Percentiles rank a stretch among this genome's conserved stretches.
Conservation (phyloP, 2,113 vertebrate genomes). For the Colinus virginianus region DNA sequence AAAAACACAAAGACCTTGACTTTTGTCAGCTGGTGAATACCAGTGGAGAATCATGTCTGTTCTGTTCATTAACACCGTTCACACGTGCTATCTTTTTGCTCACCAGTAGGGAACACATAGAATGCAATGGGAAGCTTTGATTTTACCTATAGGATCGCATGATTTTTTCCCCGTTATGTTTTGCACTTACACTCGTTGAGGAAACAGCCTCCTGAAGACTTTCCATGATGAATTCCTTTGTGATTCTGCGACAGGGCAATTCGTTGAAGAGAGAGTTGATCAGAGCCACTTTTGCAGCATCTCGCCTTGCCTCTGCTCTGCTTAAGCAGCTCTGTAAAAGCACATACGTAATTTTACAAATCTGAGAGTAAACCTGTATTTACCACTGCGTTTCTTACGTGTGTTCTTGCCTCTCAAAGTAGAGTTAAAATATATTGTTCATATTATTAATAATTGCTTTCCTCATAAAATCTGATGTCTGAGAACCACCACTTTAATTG, state of each 20-base stretch:
- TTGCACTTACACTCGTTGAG: slow-evolving; percentile 83
- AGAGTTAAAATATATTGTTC: neutral
- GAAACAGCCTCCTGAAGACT: slow-evolving; percentile 86
- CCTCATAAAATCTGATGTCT: neutral
- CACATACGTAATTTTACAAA: neutral
- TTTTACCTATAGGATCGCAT: neutral
- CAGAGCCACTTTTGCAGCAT: slow-evolving; percentile 90
- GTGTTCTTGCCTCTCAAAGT: neutral
- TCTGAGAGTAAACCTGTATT: neutral
- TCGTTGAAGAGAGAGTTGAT: slow-evolving; percentile 94
- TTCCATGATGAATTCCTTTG: slow-evolving; percentile 86
- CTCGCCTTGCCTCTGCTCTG: slow-evolving; percentile 89
- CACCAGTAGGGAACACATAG: neutral
- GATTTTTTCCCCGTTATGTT: neutral
- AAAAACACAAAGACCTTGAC: neutral
- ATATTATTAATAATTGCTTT: neutral
- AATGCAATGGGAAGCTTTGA: neutral
- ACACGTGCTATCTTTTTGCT: neutral
- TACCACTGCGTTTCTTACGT: neutral
- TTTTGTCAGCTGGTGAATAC: neutral
- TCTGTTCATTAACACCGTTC: neutral
- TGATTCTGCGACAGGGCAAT: slow-evolving; percentile 86
- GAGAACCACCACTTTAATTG: neutral
- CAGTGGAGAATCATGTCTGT: neutral
- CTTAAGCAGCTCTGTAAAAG: slow-evolving; percentile 85